Percentiles rank a stretch among this genome's conserved stretches.
Conservation (phyloP, 1,140 invertebrate species). For the Lepidurus arcticus region DNA sequence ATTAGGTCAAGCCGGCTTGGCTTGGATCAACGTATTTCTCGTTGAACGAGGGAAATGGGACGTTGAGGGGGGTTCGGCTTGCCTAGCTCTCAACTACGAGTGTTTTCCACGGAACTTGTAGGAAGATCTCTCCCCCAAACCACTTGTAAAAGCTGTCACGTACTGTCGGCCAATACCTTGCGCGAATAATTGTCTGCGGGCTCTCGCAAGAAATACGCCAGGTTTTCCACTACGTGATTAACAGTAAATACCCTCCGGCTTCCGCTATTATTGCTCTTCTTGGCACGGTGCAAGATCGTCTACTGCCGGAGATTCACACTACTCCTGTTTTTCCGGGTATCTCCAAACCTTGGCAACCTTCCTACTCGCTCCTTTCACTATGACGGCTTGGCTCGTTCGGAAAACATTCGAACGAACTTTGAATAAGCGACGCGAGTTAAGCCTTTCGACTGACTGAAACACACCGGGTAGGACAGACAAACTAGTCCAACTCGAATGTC, state of each 20-base stretch:
- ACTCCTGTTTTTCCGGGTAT: neutral
- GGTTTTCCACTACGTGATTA: neutral
- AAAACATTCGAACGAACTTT: no score
- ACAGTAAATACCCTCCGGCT: neutral
- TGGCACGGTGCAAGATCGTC: neutral
- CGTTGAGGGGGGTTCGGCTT: no score
- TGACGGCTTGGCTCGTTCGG: no score
- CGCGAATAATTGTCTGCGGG: neutral
- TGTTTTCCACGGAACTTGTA: neutral
- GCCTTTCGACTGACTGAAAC: no score
- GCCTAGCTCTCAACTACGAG: no score
- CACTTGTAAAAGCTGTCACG: neutral
- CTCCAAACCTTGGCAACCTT: neutral
- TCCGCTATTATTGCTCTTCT: neutral
- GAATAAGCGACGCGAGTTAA: no score
- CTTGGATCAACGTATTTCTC: no score
- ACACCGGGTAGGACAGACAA: no score
- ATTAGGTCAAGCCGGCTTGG: no score
- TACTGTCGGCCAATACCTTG: neutral
- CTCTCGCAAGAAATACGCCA: neutral
- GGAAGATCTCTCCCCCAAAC: neutral
- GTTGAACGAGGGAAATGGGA: no score
- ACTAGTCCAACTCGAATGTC: no score
- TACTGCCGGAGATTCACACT: neutral
- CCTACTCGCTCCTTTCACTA: no score